A percentile compares a stretch with the other conserved stretches of the same genome.
Evolutionary conservation across 1,140 invertebrate species (phyloP).

Genomic region (Phocides pigmalion): DNA sequence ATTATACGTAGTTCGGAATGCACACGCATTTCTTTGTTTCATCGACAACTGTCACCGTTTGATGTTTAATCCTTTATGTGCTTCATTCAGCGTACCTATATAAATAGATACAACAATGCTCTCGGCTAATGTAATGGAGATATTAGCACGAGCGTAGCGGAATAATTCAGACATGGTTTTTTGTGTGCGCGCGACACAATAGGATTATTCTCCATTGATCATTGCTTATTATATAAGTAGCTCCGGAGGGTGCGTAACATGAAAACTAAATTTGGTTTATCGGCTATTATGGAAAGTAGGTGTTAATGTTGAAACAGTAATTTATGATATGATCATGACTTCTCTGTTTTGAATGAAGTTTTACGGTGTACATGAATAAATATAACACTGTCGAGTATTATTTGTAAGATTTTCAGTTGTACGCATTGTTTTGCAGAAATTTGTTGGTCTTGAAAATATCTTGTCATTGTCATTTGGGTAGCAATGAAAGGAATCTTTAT

Average conservation of each 20-base stretch:
- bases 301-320: constrained; percentile 79
- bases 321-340: constrained; percentile 79
- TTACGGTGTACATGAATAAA: constrained; percentile 47
- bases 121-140: constrained; percentile 77
- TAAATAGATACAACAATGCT: constrained; percentile 56
- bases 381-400: neutral
- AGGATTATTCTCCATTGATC: constrained; percentile 83
- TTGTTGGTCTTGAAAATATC: neutral
- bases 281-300: constrained; percentile 83
- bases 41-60: constrained; percentile 75
- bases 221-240: constrained; percentile 83
- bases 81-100: constrained; percentile 22
- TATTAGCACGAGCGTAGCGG: constrained; percentile 78
- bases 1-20: constrained; percentile 70
- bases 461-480: constrained; percentile 1
- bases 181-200: constrained; percentile 77
- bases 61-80: constrained; percentile 71
- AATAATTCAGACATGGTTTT: constrained; percentile 81
- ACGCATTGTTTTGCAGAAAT: neutral
- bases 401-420: neutral
- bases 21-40: constrained; percentile 65
- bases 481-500: neutral
- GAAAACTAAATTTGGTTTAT: constrained; percentile 84
- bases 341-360: constrained; percentile 62
- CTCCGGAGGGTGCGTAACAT: constrained; percentile 78